Evolutionary conservation across 2,888 invertebrate genomes (phyloP), one percentile per base, ranked within the genome.

Genomic region (Lycocerus yunnanus): DNA sequence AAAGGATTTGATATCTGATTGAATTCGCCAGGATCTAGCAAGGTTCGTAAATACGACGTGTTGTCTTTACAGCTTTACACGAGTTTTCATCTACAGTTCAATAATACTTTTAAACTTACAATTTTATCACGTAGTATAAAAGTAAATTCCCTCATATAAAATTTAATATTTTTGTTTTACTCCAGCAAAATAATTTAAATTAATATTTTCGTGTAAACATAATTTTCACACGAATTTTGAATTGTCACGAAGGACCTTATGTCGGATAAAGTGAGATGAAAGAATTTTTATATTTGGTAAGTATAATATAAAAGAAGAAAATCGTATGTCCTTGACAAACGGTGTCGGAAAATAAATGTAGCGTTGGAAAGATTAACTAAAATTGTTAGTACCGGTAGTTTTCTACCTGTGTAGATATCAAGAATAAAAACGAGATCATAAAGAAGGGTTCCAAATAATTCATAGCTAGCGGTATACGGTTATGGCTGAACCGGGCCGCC

Each of bases 1-100:
- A 80, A 80, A 84, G 84, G 85, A 84, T 84, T 84, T 82, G 80
- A 78, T 78, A 81, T 81, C 84, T 84, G 85, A 85, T 85, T 84
- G 84, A 84, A 84, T 84, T 82, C 81, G 77, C 80, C 76, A 78
- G 81, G 82, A 81, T 81, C 82, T 80, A 78, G 79, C 74, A 72
- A 76, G 67, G 77, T 72, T 81, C 83, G 82, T 84, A 84, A 84
- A 84, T 80, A 82, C 81, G 82, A 80, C 81, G 78, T 76, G 78
- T 76, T 74, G 76, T 74, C 74, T 77, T 73, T 71, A 76, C 76
- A 76, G 68, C 73, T 73, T 67, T 73, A 69, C 65, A 69, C 69
- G 72, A 69, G 61, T 69, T 75, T 72, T 72, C 72, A 69, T 75
- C 66, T 68, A 72, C 66, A 66, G 15, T 69, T 69, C 60, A 61